Evolutionary conservation across 2,888 invertebrate genomes (phyloP).

Genomic region (Arrhopalites spinosus): DNA sequence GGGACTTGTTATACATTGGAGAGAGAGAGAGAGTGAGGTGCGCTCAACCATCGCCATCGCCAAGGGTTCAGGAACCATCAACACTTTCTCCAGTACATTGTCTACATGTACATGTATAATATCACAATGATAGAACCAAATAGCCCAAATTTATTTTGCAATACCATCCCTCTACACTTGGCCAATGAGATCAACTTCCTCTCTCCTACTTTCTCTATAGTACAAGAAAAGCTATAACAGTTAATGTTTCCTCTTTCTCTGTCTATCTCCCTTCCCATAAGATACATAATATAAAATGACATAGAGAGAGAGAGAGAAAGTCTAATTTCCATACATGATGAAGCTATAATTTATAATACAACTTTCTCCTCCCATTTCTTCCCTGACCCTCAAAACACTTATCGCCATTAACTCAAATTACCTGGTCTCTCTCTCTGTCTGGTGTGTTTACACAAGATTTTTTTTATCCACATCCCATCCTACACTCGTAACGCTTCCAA

Average conservation of each 20-base stretch:
- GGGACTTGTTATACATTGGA: too few relatives aligned
- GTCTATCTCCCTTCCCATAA: constrained; percentile 2
- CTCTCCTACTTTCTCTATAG: background rate
- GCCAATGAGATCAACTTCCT: background rate
- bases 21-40: constrained; percentile 15
- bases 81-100: background rate
- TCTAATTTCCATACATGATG: background rate
- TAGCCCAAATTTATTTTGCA: too few relatives aligned
- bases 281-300: background rate
- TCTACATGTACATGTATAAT: too few relatives aligned
- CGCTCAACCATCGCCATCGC: constrained; percentile 19
- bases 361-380: background rate
- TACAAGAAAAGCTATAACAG: constrained; percentile 10
- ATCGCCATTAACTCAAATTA: background rate
- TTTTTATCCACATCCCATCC: background rate
- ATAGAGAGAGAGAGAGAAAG: background rate
- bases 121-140: background rate
- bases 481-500: too few relatives aligned
- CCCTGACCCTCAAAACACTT: background rate
- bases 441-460: too few relatives aligned
- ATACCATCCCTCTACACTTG: too few relatives aligned
- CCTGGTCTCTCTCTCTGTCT: background rate
- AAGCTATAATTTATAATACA: background rate
- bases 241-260: constrained; percentile 23
- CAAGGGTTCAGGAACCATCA: background rate